phyloP scores from a whole-genome alignment of 2,797 vertebrate genomes.

The Epinephelus malabaricus region DNA sequence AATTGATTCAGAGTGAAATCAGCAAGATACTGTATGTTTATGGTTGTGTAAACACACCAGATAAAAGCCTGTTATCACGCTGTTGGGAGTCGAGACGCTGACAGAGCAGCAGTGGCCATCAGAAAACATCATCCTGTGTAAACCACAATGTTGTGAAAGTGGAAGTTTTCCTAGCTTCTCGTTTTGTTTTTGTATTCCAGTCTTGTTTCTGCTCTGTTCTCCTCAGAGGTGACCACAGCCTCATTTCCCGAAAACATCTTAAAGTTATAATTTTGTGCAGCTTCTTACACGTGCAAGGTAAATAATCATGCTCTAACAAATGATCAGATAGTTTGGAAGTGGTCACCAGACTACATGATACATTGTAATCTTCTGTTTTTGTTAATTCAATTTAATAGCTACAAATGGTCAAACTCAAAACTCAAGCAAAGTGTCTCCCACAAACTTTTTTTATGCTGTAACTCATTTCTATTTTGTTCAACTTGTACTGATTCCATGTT shows the following conservation, averaged over 20 bases:
- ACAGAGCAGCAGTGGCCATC: constrained; percentile 40
- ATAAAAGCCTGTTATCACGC: constrained; percentile 51
- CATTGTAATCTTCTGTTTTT: background rate
- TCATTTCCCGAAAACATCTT: background rate
- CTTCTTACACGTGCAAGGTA: background rate
- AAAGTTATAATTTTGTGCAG: background rate
- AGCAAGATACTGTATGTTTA: constrained; percentile 56
- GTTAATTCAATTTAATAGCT: no score
- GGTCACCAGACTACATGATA: background rate
- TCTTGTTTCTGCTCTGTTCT: background rate
- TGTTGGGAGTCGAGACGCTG: constrained; percentile 31
- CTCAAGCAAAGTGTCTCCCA: background rate
- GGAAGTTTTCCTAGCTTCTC: background rate
- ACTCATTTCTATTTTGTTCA: background rate
- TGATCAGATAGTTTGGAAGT: background rate
- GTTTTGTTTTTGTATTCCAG: background rate
- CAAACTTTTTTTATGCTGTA: background rate
- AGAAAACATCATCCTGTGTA: constrained; percentile 12
- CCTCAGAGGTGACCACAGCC: no score
- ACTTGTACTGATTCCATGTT: background rate
- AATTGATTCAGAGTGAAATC: constrained; percentile 63
- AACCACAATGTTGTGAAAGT: constrained; percentile 14
- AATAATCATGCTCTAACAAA: background rate
- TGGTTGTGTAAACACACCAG: constrained; percentile 53
- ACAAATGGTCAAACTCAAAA: no score